Percentiles rank a stretch among this genome's conserved stretches.
phyloP scores from a whole-genome alignment of 2,113 vertebrate species.

The Dipodomys ordii region DNA sequence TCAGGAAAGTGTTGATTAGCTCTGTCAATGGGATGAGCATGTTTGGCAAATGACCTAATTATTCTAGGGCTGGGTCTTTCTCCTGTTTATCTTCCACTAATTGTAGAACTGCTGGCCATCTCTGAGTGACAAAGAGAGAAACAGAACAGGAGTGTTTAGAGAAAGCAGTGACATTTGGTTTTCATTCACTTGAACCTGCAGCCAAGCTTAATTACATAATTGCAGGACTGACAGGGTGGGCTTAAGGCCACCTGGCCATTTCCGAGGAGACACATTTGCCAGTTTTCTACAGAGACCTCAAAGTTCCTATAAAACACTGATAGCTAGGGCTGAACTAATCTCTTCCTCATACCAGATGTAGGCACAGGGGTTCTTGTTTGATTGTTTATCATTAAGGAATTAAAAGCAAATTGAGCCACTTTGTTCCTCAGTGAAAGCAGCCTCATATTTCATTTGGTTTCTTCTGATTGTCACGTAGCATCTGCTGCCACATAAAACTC shows the following conservation, averaged over 20 bases:
- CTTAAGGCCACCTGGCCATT: constrained; percentile 76
- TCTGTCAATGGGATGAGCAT: constrained; percentile 85
- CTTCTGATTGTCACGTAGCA: background rate
- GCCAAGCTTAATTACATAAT: constrained; percentile 86
- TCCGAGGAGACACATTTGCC: constrained; percentile 62
- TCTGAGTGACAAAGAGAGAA: constrained; percentile 85
- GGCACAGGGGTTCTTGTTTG: constrained; percentile 54
- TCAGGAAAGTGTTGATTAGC: constrained; percentile 88
- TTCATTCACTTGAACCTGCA: constrained; percentile 87
- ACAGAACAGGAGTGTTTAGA: constrained; percentile 85
- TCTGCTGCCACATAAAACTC: background rate
- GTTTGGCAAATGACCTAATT: constrained; percentile 89
- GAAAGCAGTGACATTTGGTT: constrained; percentile 87
- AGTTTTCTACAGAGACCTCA: constrained; percentile 32
- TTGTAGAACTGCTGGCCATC: constrained; percentile 86
- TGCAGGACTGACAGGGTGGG: constrained; percentile 74
- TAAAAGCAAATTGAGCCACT: constrained; percentile 66
- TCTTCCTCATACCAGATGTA: constrained; percentile 63
- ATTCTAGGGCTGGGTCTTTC: constrained; percentile 85
- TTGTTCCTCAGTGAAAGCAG: constrained; percentile 65
- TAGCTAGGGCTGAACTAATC: constrained; percentile 75
- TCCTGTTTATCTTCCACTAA: constrained; percentile 87
- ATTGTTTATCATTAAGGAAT: constrained; percentile 75
- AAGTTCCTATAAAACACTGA: constrained; percentile 46
- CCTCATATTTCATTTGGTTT: background rate